Evolutionary conservation across 2,113 vertebrate genomes (phyloP).

Genomic region (Amazona guildingii): DNA sequence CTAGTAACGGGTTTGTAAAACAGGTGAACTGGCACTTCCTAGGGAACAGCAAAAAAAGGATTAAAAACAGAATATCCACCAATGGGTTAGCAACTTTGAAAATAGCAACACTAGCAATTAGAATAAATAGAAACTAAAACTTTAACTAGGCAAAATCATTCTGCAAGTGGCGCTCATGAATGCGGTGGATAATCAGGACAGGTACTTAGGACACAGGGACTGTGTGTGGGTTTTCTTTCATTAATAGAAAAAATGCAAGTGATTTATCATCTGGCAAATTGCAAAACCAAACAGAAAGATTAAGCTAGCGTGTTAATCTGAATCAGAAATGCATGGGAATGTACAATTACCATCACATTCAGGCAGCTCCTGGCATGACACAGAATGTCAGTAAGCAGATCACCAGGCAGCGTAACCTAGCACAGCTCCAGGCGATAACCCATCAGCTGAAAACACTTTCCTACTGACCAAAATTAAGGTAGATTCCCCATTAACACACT

Average conservation of each 20-base stretch:
- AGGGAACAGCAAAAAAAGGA: slow-evolving; percentile 6
- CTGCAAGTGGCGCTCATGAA: background rate
- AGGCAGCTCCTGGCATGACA: background rate
- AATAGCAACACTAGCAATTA: slow-evolving; percentile 24
- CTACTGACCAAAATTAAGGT: background rate
- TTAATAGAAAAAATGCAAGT: background rate
- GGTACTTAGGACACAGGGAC: background rate
- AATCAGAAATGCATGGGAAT: background rate
- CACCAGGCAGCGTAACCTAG: background rate
- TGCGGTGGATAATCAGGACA: background rate
- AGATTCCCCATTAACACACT: background rate
- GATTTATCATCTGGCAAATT: background rate
- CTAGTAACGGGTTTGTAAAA: slow-evolving; percentile 18
- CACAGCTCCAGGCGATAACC: background rate
- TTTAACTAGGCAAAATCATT: slow-evolving; percentile 7
- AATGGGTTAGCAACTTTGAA: background rate
- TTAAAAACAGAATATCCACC: slow-evolving; percentile 39
- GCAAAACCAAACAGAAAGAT: background rate
- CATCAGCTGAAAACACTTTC: background rate
- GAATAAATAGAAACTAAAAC: slow-evolving; percentile 28
- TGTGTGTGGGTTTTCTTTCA: slow-evolving; percentile 34
- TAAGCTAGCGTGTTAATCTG: background rate
- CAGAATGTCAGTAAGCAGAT: background rate
- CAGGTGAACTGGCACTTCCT: background rate
- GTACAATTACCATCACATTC: background rate